These are phyloP conservation scores for Phymastichus coffea DNA, from an alignment of 1,140 invertebrate genomes.

Conservation along the genomic window DNA sequence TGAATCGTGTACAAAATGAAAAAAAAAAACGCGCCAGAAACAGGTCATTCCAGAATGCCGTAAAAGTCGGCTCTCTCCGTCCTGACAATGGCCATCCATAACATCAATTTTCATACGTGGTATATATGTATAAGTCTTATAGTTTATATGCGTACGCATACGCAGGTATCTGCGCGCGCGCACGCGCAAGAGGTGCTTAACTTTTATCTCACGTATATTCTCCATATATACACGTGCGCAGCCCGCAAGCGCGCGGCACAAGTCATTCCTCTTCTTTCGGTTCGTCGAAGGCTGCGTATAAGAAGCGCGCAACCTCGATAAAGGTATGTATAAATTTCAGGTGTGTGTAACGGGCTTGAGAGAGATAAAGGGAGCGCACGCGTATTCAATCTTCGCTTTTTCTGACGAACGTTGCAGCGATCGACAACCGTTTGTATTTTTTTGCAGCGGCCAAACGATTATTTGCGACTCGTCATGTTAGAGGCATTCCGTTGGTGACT, in stretches of 20 bases:
- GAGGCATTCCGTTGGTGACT: too few species aligned
- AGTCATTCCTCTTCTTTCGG: too few species aligned
- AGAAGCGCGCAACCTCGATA: not conserved
- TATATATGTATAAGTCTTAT: not conserved
- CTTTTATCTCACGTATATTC: conserved; percentile 25
- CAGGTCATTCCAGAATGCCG: conserved; percentile 7
- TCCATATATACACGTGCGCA: not conserved
- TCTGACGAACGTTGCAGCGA: too few species aligned
- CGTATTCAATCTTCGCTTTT: too few species aligned
- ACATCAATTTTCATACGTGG: conserved; percentile 15
- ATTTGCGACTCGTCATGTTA: too few species aligned
- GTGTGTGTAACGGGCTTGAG: too few species aligned
- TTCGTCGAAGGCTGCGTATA: not conserved
- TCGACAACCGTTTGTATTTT: too few species aligned
- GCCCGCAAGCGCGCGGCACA: too few species aligned
- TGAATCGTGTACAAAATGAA: too few species aligned
- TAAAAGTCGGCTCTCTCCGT: not conserved
- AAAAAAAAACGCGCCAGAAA: conserved; percentile 7
- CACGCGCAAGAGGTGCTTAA: not conserved
- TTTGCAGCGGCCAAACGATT: too few species aligned
- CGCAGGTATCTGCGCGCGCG: not conserved
- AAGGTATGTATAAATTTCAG: too few species aligned
- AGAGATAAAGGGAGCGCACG: too few species aligned
- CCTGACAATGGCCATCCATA: conserved; percentile 3
- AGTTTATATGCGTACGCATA: not conserved